These are phyloP conservation scores for Ectemnius cavifrons DNA, from an alignment of 2,888 invertebrate species.

Conservation along the genomic window DNA sequence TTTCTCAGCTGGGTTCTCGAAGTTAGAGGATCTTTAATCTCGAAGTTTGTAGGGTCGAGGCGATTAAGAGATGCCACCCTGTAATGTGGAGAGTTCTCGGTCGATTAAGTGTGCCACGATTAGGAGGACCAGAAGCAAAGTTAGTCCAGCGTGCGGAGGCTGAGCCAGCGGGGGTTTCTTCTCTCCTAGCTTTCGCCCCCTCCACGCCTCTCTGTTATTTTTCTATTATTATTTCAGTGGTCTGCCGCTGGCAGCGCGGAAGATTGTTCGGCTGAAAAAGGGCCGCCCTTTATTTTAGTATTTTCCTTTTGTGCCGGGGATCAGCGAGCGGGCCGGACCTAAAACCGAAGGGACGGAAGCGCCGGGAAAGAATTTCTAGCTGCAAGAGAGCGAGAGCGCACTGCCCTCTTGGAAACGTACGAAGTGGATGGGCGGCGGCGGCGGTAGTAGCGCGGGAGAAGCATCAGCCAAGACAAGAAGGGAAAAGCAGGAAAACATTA, in stretches of 20 bases:
- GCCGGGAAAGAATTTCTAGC: constrained; percentile 46
- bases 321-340: constrained; percentile 39
- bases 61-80: no score
- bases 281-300: constrained; percentile 36
- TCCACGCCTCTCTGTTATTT: constrained; percentile 27
- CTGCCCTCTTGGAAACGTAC: no score
- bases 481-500: neutral
- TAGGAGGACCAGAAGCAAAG: no score
- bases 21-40: no score
- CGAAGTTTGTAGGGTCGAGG: no score
- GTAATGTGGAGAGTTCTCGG: no score
- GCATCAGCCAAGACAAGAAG: neutral
- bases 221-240: constrained; percentile 35
- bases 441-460: neutral
- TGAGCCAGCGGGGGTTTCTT: constrained; percentile 9
- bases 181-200: neutral
- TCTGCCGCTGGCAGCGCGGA: constrained; percentile 22
- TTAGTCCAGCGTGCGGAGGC: no score
- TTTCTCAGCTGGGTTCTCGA: no score
- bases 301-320: constrained; percentile 41
- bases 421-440: no score
- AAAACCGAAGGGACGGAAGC: constrained; percentile 51
- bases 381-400: neutral
- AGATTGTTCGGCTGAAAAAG: constrained; percentile 21
- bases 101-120: no score